phyloP scores from a whole-genome alignment of 53 echinoderm and acorn worm species.

The Hippasteria phrygiana region DNA sequence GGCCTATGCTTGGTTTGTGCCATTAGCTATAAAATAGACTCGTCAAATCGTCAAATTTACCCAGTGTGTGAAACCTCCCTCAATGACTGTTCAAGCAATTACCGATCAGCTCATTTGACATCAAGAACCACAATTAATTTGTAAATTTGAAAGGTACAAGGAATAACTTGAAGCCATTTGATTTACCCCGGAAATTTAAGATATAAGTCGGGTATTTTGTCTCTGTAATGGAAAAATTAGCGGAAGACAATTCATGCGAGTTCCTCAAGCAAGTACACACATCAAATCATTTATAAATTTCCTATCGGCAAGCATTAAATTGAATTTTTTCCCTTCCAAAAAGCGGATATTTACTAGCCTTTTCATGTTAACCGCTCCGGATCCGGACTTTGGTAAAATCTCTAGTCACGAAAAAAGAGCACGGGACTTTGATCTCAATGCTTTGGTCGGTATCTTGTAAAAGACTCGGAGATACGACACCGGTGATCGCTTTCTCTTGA shows the following conservation, averaged over 20 bases:
- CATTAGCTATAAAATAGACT: too few relatives aligned
- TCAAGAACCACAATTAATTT: too few relatives aligned
- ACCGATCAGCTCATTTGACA: too few relatives aligned
- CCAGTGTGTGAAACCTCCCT: too few relatives aligned
- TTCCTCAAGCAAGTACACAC: not conserved
- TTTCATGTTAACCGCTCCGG: not conserved
- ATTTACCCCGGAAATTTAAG: not conserved
- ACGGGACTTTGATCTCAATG: constrained; percentile 37
- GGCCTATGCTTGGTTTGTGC: too few relatives aligned
- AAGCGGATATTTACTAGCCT: not conserved
- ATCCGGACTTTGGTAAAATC: constrained; percentile 43
- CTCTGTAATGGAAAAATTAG: not conserved
- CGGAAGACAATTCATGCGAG: not conserved
- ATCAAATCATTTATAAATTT: not conserved
- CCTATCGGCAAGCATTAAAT: not conserved
- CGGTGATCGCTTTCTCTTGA: constrained; percentile 25
- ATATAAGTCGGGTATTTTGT: not conserved
- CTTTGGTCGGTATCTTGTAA: not conserved
- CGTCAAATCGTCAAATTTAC: too few relatives aligned
- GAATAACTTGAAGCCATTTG: not conserved
- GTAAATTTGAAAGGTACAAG: not conserved
- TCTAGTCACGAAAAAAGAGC: constrained; percentile 9
- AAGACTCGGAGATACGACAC: not conserved
- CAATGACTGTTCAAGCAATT: too few relatives aligned
- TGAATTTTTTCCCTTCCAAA: not conserved